phyloP scores from a whole-genome alignment of 2,113 vertebrate genomes.

The Pachyramphus minor region DNA sequence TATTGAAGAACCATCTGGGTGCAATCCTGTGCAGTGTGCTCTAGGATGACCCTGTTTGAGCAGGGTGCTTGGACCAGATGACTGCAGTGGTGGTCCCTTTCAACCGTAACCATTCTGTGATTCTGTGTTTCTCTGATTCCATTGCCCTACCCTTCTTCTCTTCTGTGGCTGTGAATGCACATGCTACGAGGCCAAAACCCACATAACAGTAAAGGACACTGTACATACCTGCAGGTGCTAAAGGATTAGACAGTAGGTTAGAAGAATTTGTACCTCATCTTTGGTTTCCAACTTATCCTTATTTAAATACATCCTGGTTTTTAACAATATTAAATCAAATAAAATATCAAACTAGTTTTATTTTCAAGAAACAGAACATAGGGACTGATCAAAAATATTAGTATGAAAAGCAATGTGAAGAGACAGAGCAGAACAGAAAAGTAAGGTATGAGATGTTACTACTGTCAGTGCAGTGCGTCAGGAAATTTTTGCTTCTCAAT shows the following conservation, averaged over 20 bases:
- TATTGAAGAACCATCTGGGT: not conserved
- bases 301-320: not conserved
- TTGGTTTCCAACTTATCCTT: not conserved
- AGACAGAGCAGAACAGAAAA: not conserved
- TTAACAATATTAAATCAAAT: not conserved
- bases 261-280: not conserved
- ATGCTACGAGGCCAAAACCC: not conserved
- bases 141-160: not conserved
- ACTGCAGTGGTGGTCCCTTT: not conserved
- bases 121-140: not conserved
- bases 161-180: not conserved
- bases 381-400: not conserved
- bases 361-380: not conserved
- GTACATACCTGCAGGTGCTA: not conserved
- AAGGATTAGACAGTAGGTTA: not conserved
- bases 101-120: not conserved
- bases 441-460: not conserved
- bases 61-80: not conserved
- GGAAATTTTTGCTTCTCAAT: not conserved
- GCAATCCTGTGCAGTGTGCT: no score
- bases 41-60: not conserved
- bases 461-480: not conserved
- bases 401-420: not conserved
- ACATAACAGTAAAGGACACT: not conserved
- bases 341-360: not conserved